phyloP scores from a whole-genome alignment of 2,113 vertebrate genomes.

The Elachura formosa region DNA sequence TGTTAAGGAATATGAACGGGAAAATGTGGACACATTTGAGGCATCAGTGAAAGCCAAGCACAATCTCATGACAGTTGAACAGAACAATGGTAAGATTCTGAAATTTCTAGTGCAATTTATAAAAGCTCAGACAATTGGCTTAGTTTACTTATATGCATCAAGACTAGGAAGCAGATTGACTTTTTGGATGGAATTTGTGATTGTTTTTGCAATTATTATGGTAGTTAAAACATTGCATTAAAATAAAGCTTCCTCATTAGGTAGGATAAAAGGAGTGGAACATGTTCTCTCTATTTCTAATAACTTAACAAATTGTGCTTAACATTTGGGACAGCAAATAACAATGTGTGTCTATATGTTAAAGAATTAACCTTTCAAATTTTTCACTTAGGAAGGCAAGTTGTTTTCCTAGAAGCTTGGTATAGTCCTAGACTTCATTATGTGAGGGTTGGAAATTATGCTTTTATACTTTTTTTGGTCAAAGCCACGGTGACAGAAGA shows the following conservation, averaged over 20 bases:
- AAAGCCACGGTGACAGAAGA: not conserved
- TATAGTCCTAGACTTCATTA: not conserved
- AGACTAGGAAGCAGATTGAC: not conserved
- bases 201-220: not conserved
- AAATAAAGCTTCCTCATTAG: not conserved
- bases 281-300: not conserved
- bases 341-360: accelerated
- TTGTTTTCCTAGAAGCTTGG: not conserved
- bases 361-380: not conserved
- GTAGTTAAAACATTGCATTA: not conserved
- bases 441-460: not conserved
- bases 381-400: not conserved
- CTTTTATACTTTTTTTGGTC: not conserved
- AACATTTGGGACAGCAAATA: not conserved
- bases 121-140: not conserved
- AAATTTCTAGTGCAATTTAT: not conserved
- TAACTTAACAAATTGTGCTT: not conserved
- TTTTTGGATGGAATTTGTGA: not conserved
- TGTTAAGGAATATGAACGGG: slow-evolving; percentile 94
- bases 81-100: slow-evolving; percentile 85
- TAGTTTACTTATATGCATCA: not conserved
- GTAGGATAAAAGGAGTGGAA: not conserved
- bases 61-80: slow-evolving; percentile 92
- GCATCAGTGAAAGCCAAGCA: slow-evolving; percentile 95
- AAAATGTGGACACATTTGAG: slow-evolving; percentile 95